These are phyloP conservation scores for Andrena marginata DNA, from an alignment of 2,888 invertebrate genomes.

Conservation along the genomic window DNA sequence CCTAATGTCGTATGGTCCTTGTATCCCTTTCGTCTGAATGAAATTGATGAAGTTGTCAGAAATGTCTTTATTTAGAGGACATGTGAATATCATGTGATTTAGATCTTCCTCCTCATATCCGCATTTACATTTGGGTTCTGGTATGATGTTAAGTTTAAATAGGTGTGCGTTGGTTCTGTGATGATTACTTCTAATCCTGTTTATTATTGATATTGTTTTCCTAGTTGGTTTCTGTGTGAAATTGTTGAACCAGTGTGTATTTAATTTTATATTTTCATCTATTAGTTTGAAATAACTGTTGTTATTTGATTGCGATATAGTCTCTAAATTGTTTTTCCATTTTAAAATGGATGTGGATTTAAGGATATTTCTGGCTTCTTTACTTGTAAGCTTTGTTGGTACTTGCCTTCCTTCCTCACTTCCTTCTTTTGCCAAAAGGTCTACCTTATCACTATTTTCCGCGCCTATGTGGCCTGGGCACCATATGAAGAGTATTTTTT, in stretches of 20 bases:
- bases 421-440: not conserved
- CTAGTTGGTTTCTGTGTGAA: too few species aligned
- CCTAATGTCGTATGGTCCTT: too few species aligned
- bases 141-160: too few species aligned
- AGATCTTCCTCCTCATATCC: too few species aligned
- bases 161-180: not conserved
- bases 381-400: not conserved
- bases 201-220: too few species aligned
- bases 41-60: too few species aligned
- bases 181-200: too few species aligned
- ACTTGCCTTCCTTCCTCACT: not conserved
- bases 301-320: not conserved
- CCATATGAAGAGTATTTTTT: not conserved
- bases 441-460: not conserved
- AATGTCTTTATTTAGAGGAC: too few species aligned
- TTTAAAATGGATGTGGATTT: not conserved
- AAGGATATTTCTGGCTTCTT: not conserved
- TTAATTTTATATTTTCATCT: not conserved
- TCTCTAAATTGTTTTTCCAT: not conserved
- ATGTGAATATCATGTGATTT: too few species aligned
- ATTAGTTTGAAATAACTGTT: not conserved
- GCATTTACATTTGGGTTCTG: too few species aligned
- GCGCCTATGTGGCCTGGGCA: not conserved
- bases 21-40: too few species aligned
- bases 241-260: too few species aligned